Percentiles rank a stretch among this genome's conserved stretches.
Evolutionary conservation across 2,797 vertebrate genomes (phyloP).

Genomic region (Benthosema pterotum): DNA sequence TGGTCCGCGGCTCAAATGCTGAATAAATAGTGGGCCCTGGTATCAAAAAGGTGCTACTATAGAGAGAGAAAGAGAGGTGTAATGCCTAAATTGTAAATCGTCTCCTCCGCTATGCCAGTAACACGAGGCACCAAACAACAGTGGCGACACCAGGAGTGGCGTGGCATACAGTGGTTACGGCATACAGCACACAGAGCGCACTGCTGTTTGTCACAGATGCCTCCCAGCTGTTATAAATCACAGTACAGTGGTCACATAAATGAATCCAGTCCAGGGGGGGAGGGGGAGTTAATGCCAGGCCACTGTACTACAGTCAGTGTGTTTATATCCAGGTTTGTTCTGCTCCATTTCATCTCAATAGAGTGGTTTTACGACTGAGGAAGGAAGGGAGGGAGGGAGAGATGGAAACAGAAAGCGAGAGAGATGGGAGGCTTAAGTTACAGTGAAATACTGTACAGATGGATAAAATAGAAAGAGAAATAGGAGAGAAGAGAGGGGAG

Average conservation of each 20-base stretch:
- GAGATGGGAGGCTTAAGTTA: background rate
- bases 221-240: background rate
- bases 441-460: background rate
- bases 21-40: no score
- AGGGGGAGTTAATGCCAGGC: background rate
- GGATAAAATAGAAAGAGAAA: background rate
- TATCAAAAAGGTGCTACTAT: no score
- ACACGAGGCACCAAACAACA: constrained; percentile 17
- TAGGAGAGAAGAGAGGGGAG: background rate
- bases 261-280: background rate
- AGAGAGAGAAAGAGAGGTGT: no score
- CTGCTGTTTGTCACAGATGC: background rate
- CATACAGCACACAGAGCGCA: background rate
- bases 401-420: background rate
- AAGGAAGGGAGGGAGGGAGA: background rate
- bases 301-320: background rate
- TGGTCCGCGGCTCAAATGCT: no score
- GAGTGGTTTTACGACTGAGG: constrained; percentile 2
- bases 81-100: no score
- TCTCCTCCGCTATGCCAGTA: no score
- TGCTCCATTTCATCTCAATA: constrained; percentile 7
- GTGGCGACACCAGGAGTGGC: constrained; percentile 7
- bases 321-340: constrained; percentile 6
- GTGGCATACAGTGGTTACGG: background rate
- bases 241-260: constrained; percentile 1